A percentile compares a stretch with the other conserved stretches of the same genome.
Conservation (phyloP, 2,113 vertebrate genomes). For the Pampusana beccarii region DNA sequence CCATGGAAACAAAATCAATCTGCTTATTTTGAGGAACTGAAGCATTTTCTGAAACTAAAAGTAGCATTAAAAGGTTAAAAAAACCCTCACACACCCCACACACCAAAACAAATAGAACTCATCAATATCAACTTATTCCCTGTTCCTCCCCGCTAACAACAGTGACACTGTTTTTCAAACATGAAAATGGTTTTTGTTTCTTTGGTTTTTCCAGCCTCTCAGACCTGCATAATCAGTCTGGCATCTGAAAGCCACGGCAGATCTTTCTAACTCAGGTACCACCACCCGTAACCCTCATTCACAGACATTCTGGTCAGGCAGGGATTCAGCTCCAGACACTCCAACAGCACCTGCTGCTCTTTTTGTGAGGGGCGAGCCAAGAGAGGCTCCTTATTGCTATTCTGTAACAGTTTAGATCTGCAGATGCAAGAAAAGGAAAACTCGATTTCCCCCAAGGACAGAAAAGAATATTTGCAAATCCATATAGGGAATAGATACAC, state of each 20-base stretch:
- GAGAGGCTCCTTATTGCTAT: not conserved
- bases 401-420: not conserved
- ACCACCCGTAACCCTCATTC: not conserved
- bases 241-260: not conserved
- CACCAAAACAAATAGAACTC: not conserved
- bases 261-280: not conserved
- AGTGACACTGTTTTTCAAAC: not conserved
- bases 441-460: not conserved
- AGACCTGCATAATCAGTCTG: not conserved
- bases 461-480: not conserved
- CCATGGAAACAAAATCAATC: not conserved
- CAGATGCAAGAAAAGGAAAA: not conserved
- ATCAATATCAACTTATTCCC: not conserved
- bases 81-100: too few species aligned
- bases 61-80: not conserved
- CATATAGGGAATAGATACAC: not conserved
- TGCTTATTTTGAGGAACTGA: not conserved
- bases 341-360: not conserved
- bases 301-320: not conserved
- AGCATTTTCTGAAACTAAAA: not conserved
- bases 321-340: not conserved
- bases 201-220: not conserved
- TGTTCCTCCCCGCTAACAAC: not conserved
- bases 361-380: not conserved
- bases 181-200: not conserved